Conservation (phyloP, 1,140 invertebrate species). For the Hycleus cichorii region DNA sequence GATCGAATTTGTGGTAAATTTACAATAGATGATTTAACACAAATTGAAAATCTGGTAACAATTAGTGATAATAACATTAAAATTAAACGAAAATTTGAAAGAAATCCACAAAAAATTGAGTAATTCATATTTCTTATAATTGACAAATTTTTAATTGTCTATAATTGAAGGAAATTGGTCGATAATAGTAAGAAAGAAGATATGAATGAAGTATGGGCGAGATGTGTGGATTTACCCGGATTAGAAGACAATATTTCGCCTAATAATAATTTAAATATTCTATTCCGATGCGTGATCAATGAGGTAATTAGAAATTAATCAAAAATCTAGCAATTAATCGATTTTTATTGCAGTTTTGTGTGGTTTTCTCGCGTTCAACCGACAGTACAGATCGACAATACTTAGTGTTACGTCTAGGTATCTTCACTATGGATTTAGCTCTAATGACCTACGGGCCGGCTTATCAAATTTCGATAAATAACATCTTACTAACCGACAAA, state of each 20-base stretch:
- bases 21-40: neutral
- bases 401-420: slow-evolving; percentile 63
- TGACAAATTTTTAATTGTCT: neutral
- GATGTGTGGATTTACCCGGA: slow-evolving; percentile 67
- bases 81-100: slow-evolving; percentile 7
- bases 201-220: slow-evolving; percentile 59
- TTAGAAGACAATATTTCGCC: slow-evolving; percentile 80
- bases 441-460: slow-evolving; percentile 74
- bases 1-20: neutral
- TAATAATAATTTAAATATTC: slow-evolving; percentile 62
- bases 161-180: slow-evolving; percentile 18
- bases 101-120: slow-evolving; percentile 10
- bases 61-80: slow-evolving; percentile 8
- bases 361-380: slow-evolving; percentile 50
- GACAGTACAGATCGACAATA: slow-evolving; percentile 65
- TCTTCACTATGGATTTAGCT: slow-evolving; percentile 64
- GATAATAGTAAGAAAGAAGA: slow-evolving; percentile 22
- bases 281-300: slow-evolving; percentile 66
- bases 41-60: neutral
- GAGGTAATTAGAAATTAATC: slow-evolving; percentile 43
- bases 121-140: slow-evolving; percentile 13
- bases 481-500: slow-evolving; percentile 70
- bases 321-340: neutral
- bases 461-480: slow-evolving; percentile 63
- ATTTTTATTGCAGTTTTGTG: slow-evolving; percentile 27